These are phyloP conservation scores for Taurulus bubalis DNA, from an alignment of 2,113 vertebrate genomes.

Conservation along the genomic window DNA sequence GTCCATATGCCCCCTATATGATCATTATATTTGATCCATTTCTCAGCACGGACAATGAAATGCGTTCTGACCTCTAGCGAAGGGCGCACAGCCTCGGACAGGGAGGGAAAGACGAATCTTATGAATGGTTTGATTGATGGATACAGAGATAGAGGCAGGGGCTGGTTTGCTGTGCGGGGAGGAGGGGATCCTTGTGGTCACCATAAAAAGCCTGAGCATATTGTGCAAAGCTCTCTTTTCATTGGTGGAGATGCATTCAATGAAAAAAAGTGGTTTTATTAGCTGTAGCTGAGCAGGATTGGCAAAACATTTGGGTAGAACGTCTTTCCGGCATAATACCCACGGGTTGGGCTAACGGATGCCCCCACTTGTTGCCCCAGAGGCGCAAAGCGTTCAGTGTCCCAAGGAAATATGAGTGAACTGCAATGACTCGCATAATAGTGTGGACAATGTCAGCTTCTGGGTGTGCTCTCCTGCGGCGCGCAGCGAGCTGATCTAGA, in stretches of 20 bases:
- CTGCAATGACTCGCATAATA: slow-evolving; percentile 45
- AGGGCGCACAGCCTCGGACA: slow-evolving; percentile 57
- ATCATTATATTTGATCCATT: slow-evolving; percentile 37
- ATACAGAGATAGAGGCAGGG: slow-evolving; percentile 44
- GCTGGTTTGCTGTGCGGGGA: slow-evolving; percentile 31
- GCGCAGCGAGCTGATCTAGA: background rate
- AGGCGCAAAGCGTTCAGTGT: slow-evolving; percentile 19
- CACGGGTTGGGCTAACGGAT: slow-evolving; percentile 27
- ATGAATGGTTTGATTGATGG: slow-evolving; percentile 71
- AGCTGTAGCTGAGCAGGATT: slow-evolving; percentile 54
- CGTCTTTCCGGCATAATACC: slow-evolving; percentile 6
- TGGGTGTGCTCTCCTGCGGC: slow-evolving; percentile 40
- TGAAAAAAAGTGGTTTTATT: slow-evolving; percentile 50
- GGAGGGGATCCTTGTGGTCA: slow-evolving; percentile 50
- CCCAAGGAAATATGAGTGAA: slow-evolving; percentile 30
- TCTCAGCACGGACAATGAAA: slow-evolving; percentile 37
- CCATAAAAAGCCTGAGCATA: slow-evolving; percentile 40
- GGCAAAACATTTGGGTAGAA: background rate
- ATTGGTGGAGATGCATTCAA: slow-evolving; percentile 54
- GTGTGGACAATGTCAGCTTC: slow-evolving; percentile 16
- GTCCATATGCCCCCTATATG: slow-evolving; percentile 22
- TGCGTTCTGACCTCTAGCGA: slow-evolving; percentile 69
- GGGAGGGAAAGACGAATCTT: slow-evolving; percentile 53
- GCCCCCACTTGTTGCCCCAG: slow-evolving; percentile 64
- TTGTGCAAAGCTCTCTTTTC: slow-evolving; percentile 43